phyloP scores from a whole-genome alignment of 2,113 vertebrate species.

The Poeciliopsis prolifica region DNA sequence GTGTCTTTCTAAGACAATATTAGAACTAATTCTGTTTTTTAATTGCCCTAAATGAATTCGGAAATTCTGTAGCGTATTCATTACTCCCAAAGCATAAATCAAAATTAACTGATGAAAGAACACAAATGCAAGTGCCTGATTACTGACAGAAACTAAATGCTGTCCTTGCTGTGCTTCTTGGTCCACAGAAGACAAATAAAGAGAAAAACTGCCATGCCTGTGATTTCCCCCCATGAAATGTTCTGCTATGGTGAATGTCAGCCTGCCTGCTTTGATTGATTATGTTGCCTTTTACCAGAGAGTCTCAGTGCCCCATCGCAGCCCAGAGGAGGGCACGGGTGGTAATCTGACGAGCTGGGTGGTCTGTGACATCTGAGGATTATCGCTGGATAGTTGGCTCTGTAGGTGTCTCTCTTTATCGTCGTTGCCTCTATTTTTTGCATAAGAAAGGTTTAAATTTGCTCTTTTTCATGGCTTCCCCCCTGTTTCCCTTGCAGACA shows the following conservation, averaged over 20 bases:
- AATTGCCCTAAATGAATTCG: neutral
- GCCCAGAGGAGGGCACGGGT: slow-evolving; percentile 49
- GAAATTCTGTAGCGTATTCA: neutral
- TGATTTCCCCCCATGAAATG: slow-evolving; percentile 67
- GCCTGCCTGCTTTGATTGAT: slow-evolving; percentile 73
- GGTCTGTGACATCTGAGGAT: slow-evolving; percentile 56
- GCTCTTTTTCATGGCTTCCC: slow-evolving; percentile 27
- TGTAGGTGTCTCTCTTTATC: slow-evolving; percentile 41
- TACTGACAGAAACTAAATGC: slow-evolving; percentile 2
- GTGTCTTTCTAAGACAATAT: too few relatives aligned
- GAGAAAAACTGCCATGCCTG: slow-evolving; percentile 33
- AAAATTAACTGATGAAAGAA: neutral
- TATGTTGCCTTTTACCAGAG: slow-evolving; percentile 72
- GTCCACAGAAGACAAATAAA: slow-evolving; percentile 30
- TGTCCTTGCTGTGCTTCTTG: slow-evolving; percentile 32
- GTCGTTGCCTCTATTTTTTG: slow-evolving; percentile 34
- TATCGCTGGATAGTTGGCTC: slow-evolving; percentile 38
- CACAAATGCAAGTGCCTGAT: neutral
- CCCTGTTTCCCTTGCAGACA: slow-evolving; percentile 49
- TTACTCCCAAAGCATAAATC: neutral
- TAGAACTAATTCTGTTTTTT: too few relatives aligned
- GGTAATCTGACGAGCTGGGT: slow-evolving; percentile 45
- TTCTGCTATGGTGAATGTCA: slow-evolving; percentile 70
- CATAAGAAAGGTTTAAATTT: slow-evolving; percentile 44
- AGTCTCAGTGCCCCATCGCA: slow-evolving; percentile 59